Conservation (phyloP, 2,888 invertebrate species). For the Laspeyria flexula region DNA sequence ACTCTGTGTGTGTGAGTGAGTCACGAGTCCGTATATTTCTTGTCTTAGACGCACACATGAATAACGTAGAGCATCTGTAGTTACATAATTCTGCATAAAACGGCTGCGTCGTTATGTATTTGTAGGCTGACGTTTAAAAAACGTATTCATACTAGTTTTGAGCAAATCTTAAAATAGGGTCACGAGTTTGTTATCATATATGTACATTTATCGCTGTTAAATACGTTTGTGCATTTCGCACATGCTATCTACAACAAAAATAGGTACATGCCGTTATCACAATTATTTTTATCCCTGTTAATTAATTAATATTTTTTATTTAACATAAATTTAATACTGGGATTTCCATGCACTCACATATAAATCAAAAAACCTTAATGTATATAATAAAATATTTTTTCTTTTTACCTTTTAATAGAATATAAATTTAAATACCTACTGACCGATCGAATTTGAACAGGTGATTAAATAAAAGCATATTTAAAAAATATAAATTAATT, state of each 20-base stretch:
- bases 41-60: conserved; percentile 48
- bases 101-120: conserved; percentile 39
- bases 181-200: conserved; percentile 31
- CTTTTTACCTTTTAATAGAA: too few relatives aligned
- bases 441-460: too few relatives aligned
- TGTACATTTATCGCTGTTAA: conserved; percentile 18
- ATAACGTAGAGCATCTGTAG: conserved; percentile 29
- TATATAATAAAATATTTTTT: too few relatives aligned
- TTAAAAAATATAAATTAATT: too few relatives aligned
- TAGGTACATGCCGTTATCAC: conserved; percentile 24
- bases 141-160: conserved; percentile 16
- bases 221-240: conserved; percentile 20
- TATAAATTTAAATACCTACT: too few relatives aligned
- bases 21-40: conserved; percentile 56
- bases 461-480: too few relatives aligned
- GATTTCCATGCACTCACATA: too few relatives aligned
- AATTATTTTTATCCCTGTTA: conserved; percentile 3
- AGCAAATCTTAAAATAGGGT: conserved; percentile 30
- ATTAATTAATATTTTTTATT: background rate
- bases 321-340: background rate
- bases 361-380: too few relatives aligned
- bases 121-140: conserved; percentile 24
- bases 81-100: conserved; percentile 52
- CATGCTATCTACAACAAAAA: conserved; percentile 9
- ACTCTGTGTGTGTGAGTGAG: conserved; percentile 51